Conservation (phyloP, 2,113 vertebrate genomes). For the Paedocypris sp. region DNA sequence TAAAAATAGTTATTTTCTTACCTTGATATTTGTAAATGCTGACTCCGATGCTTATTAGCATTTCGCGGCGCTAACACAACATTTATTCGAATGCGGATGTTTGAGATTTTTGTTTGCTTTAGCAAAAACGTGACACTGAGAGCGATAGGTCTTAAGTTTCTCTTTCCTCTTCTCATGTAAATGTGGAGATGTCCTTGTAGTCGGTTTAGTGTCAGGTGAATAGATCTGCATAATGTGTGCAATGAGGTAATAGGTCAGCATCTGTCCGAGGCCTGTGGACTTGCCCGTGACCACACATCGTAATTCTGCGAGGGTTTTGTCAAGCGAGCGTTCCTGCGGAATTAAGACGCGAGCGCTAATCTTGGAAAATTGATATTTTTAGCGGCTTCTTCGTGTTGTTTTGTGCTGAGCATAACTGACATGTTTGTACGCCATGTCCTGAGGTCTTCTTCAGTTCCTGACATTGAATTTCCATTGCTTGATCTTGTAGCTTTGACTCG, state of each 20-base stretch:
- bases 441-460: background rate
- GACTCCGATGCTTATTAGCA: no score
- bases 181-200: background rate
- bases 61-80: no score
- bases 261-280: background rate
- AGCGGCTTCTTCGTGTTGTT: background rate
- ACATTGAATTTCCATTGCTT: background rate
- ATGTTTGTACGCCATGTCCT: background rate
- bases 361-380: background rate
- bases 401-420: background rate
- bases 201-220: constrained; percentile 19
- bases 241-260: constrained; percentile 34
- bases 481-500: constrained; percentile 4
- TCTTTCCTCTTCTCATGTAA: background rate
- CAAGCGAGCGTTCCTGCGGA: background rate
- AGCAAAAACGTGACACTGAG: background rate
- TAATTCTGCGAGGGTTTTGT: constrained; percentile 18
- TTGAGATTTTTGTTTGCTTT: background rate
- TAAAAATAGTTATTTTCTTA: no score
- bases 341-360: background rate
- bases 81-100: no score
- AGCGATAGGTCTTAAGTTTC: constrained; percentile 5
- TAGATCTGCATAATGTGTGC: constrained; percentile 27
- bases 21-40: no score
- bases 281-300: constrained; percentile 7